phyloP scores from a whole-genome alignment of 2,888 invertebrate genomes.

The Dasypolia templi region DNA sequence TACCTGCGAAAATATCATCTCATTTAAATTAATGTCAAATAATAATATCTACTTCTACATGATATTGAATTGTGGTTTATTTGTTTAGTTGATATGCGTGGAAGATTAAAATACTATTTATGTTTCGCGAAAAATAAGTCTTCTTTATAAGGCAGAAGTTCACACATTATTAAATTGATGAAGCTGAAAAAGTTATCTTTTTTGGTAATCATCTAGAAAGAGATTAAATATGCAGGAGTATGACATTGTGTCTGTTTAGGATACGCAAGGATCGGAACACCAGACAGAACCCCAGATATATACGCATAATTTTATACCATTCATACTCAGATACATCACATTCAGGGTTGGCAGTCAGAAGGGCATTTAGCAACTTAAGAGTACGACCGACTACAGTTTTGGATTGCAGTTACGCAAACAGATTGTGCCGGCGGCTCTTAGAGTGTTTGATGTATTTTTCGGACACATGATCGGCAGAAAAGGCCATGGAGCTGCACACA shows the following conservation, averaged over 20 bases:
- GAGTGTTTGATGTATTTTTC: no score
- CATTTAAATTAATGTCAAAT: slow-evolving; percentile 28
- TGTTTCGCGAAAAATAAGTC: not conserved
- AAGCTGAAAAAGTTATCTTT: not conserved
- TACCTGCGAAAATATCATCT: slow-evolving; percentile 20
- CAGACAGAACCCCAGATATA: no score
- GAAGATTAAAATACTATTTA: not conserved
- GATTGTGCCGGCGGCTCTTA: no score
- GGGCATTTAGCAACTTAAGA: no score
- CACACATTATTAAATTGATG: slow-evolving; percentile 2
- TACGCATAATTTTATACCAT: no score
- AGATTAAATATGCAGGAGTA: not conserved
- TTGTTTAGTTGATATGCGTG: slow-evolving; percentile 24
- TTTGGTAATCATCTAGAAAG: not conserved
- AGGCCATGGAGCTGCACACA: no score
- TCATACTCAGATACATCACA: no score
- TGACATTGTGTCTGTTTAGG: not conserved
- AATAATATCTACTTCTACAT: not conserved
- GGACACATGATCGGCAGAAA: no score
- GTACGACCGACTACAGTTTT: no score
- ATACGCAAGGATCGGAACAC: no score
- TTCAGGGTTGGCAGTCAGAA: no score
- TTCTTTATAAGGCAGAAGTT: not conserved
- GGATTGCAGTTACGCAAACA: no score
- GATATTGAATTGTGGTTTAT: slow-evolving; percentile 4